Evolutionary conservation across 1,140 invertebrate genomes (phyloP), one percentile per base, ranked within the genome.

Genomic region (Trichoplusia ni): DNA sequence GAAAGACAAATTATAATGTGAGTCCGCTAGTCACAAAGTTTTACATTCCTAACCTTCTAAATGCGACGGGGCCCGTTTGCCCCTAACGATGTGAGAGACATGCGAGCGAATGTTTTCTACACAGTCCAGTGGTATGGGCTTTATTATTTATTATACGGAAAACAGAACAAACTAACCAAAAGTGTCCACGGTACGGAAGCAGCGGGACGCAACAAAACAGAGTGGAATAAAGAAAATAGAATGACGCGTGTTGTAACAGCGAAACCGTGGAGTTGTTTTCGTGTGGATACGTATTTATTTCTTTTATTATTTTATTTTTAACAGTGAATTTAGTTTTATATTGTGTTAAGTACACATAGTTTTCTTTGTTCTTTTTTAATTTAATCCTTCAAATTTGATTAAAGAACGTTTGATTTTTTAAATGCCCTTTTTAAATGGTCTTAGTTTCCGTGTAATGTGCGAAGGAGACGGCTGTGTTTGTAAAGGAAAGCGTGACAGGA

Each of bases 101-200:
- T 47, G 56, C 47, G 46, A 60, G 42, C 29, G 56, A 35, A 60
- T 44, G 18, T 33, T 59, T 42, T 59, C 56, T 47, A 46, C 16
- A 21, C 35, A 59, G 56, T 47, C 23, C 40, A 33, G 31, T 60
- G 51, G 51, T 61, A 69, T 72, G 68, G 67, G 64, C 70, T 84
- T 87, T 86, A 88, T 90, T 90, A 88, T 90, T 90, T 90, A 90
- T 90, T 87, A 77, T 77, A 77, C 75, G 75, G 77, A 81, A 84
- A 86, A 88, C 83, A 82, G 78, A 86, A 71, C 79, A 86, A 89
- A 90, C 83, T 86, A 85, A 86, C 85, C 81, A 90, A 86, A 88
- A 89, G 82, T 88, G 84, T 86, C 84, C 81, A 75, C 81, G 78
- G 79, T 65, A 75, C 79, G 82, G 81, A 86, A 86, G 64, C 83